Percentiles rank a stretch among this genome's conserved stretches.
Conservation (phyloP, 2,113 vertebrate species). For the Otocyon megalotis region DNA sequence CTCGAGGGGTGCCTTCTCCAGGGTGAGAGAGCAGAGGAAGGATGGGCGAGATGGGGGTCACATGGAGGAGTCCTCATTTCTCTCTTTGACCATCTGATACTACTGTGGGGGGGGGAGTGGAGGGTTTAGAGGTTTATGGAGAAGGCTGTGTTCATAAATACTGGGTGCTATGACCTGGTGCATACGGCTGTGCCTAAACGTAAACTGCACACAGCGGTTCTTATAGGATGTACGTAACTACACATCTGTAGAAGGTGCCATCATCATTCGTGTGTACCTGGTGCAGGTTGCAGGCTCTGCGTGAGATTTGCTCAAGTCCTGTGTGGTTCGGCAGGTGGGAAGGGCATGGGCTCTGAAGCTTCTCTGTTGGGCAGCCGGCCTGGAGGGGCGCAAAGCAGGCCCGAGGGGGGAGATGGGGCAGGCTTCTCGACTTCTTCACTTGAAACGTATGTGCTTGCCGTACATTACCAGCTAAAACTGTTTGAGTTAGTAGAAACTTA, state of each 20-base stretch:
- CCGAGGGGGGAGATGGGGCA: too few species aligned
- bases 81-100: not conserved
- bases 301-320: not conserved
- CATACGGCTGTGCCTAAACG: not conserved
- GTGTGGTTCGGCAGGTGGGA: not conserved
- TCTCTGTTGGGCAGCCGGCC: not conserved
- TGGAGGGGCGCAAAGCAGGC: not conserved
- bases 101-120: not conserved
- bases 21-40: too few species aligned
- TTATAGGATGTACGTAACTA: too few species aligned
- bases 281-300: too few species aligned
- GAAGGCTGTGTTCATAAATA: not conserved
- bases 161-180: not conserved
- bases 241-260: accelerated
- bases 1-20: accelerated
- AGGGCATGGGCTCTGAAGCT: not conserved
- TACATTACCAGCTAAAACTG: not conserved
- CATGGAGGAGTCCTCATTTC: not conserved
- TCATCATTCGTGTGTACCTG: not conserved
- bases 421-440: not conserved
- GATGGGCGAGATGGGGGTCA: not conserved
- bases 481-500: not conserved
- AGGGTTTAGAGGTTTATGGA: not conserved
- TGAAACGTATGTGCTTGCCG: not conserved
- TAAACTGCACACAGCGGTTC: not conserved